These are phyloP conservation scores for Oxystoma pomonae DNA, from an alignment of 2,888 invertebrate species.

Conservation along the genomic window DNA sequence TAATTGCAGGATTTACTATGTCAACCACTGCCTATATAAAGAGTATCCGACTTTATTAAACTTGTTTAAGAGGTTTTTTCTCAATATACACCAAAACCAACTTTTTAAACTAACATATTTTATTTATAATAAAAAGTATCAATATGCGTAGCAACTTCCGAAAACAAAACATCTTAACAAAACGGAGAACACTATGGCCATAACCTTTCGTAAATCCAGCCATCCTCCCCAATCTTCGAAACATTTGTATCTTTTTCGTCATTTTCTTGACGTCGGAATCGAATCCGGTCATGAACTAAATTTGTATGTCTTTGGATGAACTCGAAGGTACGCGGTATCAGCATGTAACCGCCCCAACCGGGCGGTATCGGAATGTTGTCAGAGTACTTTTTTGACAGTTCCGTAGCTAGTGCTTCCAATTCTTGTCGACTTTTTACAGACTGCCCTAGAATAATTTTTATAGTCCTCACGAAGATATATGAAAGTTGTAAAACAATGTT, in stretches of 20 bases:
- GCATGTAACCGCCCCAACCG: background rate
- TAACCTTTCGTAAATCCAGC: background rate
- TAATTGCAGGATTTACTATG: no score
- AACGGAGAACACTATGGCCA: background rate
- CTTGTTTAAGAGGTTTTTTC: no score
- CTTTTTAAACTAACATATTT: no score
- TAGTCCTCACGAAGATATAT: no score
- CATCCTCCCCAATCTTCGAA: background rate
- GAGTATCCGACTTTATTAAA: no score
- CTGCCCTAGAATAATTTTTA: no score
- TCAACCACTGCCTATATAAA: no score
- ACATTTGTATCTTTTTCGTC: background rate
- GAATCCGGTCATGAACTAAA: background rate
- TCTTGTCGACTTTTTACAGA: background rate
- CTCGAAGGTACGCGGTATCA: background rate
- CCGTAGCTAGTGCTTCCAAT: background rate
- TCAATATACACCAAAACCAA: no score
- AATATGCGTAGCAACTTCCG: no score
- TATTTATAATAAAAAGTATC: no score
- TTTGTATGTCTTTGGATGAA: background rate
- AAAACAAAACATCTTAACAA: no score
- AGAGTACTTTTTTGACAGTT: background rate
- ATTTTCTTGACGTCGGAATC: background rate
- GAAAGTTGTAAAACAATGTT: no score
- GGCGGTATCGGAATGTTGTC: background rate